These are phyloP conservation scores for Amblyraja radiata DNA, from an alignment of 2,797 vertebrate species.

Conservation along the genomic window DNA sequence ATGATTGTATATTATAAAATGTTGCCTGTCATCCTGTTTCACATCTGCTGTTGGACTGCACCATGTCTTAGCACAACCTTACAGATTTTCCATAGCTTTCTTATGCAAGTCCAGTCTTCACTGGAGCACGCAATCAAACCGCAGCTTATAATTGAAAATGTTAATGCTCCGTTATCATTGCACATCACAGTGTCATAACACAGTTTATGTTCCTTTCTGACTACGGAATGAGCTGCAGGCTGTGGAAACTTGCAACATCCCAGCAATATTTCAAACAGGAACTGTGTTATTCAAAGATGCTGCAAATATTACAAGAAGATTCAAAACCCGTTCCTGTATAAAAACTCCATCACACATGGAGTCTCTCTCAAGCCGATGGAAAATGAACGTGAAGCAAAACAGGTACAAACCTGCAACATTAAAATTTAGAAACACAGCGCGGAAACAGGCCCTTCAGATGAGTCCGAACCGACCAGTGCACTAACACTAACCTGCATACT, in stretches of 20 bases:
- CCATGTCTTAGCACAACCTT: background rate
- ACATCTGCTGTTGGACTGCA: background rate
- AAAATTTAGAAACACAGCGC: too few species aligned
- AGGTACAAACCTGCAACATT: background rate
- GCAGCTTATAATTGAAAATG: background rate
- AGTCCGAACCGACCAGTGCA: too few species aligned
- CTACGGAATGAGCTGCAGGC: background rate
- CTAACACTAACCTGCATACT: too few species aligned
- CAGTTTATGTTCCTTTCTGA: background rate
- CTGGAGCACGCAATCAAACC: background rate
- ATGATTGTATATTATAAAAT: background rate
- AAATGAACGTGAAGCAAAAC: background rate
- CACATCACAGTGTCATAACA: slow-evolving; percentile 5
- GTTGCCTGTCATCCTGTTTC: background rate
- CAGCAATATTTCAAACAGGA: background rate
- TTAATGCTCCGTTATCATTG: background rate
- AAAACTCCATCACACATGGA: background rate
- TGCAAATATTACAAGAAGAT: background rate
- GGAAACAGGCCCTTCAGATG: too few species aligned
- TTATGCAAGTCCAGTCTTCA: background rate
- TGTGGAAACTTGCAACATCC: background rate
- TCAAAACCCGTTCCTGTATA: background rate
- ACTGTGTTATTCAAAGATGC: background rate
- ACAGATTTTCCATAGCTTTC: background rate
- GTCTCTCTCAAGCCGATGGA: background rate